Conservation (phyloP, 2,797 vertebrate species). For the Parauchenoglanis punctatus region DNA sequence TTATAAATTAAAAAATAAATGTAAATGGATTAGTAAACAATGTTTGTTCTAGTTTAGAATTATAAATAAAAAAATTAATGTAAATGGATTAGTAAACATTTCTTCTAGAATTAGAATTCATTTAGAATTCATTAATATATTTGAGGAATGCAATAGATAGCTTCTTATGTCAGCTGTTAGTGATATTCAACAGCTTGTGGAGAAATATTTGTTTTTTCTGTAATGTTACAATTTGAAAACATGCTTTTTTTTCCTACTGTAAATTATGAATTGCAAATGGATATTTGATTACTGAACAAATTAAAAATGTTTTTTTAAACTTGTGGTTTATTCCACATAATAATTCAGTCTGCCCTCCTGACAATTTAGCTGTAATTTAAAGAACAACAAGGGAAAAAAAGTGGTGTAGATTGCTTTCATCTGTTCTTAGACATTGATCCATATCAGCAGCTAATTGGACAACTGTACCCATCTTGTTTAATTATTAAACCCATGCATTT, state of each 20-base stretch:
- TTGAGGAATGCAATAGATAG: background rate
- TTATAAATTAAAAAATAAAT: too few relatives aligned
- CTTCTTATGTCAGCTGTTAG: background rate
- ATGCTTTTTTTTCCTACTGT: background rate
- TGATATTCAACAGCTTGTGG: background rate
- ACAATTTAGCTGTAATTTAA: slow-evolving; percentile 25
- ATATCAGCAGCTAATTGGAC: slow-evolving; percentile 74
- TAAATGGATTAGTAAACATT: background rate
- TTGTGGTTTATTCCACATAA: background rate
- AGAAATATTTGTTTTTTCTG: background rate
- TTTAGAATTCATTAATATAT: background rate
- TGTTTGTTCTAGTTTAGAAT: too few relatives aligned
- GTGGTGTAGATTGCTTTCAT: slow-evolving; percentile 62
- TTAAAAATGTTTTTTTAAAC: background rate
- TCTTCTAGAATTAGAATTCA: background rate
- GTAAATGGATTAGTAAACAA: too few relatives aligned
- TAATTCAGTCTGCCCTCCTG: background rate
- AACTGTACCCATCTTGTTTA: slow-evolving; percentile 66
- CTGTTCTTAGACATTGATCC: slow-evolving; percentile 67
- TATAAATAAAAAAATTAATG: background rate
- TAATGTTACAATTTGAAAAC: background rate
- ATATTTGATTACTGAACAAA: background rate
- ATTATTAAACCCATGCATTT: slow-evolving; percentile 80
- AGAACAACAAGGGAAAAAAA: slow-evolving; percentile 35
- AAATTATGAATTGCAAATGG: background rate